These are phyloP conservation scores for Galemys pyrenaicus DNA, from an alignment of 2,113 vertebrate genomes.

Conservation along the genomic window DNA sequence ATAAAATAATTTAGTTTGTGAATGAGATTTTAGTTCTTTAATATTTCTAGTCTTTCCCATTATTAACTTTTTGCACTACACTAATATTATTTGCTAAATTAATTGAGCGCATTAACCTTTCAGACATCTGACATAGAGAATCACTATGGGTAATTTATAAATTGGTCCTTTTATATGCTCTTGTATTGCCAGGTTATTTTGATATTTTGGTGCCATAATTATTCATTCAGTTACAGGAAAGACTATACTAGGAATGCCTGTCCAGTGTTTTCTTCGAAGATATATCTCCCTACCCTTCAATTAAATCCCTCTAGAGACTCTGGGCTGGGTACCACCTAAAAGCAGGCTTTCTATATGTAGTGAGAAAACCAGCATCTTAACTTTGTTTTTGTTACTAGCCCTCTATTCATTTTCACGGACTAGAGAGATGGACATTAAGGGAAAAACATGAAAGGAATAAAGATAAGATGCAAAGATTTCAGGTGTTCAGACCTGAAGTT, in stretches of 20 bases:
- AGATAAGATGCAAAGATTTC: neutral
- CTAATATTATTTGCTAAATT: neutral
- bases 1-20: neutral
- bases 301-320: neutral
- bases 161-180: neutral
- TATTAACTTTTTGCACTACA: neutral
- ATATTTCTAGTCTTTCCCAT: neutral
- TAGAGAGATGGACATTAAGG: neutral
- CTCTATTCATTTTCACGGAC: neutral
- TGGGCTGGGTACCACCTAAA: neutral
- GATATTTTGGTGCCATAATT: constrained; percentile 16
- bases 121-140: neutral
- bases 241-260: neutral
- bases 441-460: neutral
- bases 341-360: neutral
- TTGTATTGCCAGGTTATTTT: neutral
- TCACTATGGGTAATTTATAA: neutral
- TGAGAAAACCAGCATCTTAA: neutral
- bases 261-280: neutral
- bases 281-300: neutral
- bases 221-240: neutral
- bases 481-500: neutral
- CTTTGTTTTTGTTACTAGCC: neutral
- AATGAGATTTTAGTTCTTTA: constrained; percentile 4
- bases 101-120: neutral